Base-by-base conservation (phyloP, 1,140 invertebrate genomes). In the Acromyrmex echinatior region DNA sequence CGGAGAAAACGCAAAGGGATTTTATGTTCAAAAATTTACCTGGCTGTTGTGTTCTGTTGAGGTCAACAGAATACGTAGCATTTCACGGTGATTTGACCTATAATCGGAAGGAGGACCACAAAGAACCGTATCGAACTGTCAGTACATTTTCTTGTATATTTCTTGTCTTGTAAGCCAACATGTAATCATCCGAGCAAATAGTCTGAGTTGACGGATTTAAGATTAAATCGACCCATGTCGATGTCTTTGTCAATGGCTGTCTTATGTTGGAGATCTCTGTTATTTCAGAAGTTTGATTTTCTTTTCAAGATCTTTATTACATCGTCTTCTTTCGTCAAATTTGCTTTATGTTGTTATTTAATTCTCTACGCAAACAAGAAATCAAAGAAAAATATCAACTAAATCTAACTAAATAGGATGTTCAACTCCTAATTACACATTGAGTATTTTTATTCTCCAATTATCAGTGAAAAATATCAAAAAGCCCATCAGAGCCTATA, bases 51-150 rank as follows among this genome's bases (percentile, higher is more conserved):
- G 21, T 21, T 21, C 21, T 21, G 21, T 89, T 70, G 62, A 51
- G 58, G 66, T 12, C 53, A 18, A 56, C 86, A 95, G 92, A 95
- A 95, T 93, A 86, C 87, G 45, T 63, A 45, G 71, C 90, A 89
- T 95, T 95, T 95, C 86, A 93, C 90, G 94, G 92, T 94, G 93
- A 95, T 95, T 95, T 94, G 91, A 92, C 76, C 90, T 82, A 87
- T 94, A 95, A 95, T 92, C 90, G 6, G 70, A 25, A 25, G 1
- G 1, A 25, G 1, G 25, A 25, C 25, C n/a, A 95, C 94, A 95
- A 95, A 93, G 85, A 51, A 74, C 91, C 66, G 87, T 80, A 77
- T 80, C 79, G 68, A 86, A 80, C 77, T 92, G 93, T 93, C 92
- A 91, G 90, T 91, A 88, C 84, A 89, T 92, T 89, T 87, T 21